Evolutionary conservation across 2,888 invertebrate genomes (phyloP).

Genomic region (Drosophila affinis): DNA sequence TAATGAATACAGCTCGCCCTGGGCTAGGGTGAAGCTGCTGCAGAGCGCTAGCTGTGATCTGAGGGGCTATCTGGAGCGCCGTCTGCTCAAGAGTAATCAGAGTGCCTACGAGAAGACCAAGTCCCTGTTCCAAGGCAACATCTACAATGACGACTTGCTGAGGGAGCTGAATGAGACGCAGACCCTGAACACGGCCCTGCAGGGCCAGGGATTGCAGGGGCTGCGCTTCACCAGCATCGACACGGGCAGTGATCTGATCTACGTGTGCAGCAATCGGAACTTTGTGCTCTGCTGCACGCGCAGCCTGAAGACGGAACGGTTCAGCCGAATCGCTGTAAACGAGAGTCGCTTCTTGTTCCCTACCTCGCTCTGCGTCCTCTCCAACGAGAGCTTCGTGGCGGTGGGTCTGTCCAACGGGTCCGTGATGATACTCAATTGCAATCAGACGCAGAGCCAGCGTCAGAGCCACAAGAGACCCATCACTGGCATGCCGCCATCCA

Average conservation of each 20-base stretch:
- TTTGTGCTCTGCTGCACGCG: slow-evolving; percentile 81
- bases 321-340: slow-evolving; percentile 77
- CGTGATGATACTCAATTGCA: slow-evolving; percentile 81
- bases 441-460: slow-evolving; percentile 55
- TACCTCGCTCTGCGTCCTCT: slow-evolving; percentile 78
- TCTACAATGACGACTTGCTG: slow-evolving; percentile 82
- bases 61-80: slow-evolving; percentile 73
- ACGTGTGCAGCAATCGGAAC: slow-evolving; percentile 82
- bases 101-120: slow-evolving; percentile 82
- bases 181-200: slow-evolving; percentile 37
- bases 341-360: slow-evolving; percentile 81
- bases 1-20: slow-evolving; percentile 81
- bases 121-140: slow-evolving; percentile 81
- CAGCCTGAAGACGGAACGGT: slow-evolving; percentile 78
- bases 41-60: slow-evolving; percentile 82
- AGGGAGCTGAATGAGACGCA: slow-evolving; percentile 79
- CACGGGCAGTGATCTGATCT: slow-evolving; percentile 77
- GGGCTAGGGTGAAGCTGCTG: slow-evolving; percentile 82
- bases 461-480: slow-evolving; percentile 30
- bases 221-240: slow-evolving; percentile 82
- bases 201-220: slow-evolving; percentile 72
- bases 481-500: slow-evolving; percentile 36
- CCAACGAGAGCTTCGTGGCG: slow-evolving; percentile 79
- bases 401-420: slow-evolving; percentile 83
- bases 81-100: slow-evolving; percentile 57